phyloP scores from a whole-genome alignment of 2,797 vertebrate species.

The Rhodeus uyekii region DNA sequence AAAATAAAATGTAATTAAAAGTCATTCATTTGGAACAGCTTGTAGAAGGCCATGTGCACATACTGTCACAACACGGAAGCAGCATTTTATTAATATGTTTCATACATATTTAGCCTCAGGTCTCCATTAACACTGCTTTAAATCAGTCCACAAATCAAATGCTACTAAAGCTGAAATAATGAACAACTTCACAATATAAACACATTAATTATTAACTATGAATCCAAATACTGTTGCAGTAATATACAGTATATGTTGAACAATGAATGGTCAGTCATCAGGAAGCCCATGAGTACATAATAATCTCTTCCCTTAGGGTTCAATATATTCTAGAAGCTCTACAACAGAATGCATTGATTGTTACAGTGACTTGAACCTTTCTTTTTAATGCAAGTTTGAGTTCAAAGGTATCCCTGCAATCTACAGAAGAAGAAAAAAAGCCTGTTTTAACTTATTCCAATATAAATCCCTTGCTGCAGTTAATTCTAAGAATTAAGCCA shows the following conservation, averaged over 20 bases:
- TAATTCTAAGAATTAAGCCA: background rate
- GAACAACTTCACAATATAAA: background rate
- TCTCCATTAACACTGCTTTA: slow-evolving; percentile 21
- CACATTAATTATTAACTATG: background rate
- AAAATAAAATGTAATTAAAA: slow-evolving; percentile 30
- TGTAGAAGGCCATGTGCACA: slow-evolving; percentile 50
- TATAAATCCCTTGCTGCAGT: background rate
- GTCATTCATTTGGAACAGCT: slow-evolving; percentile 45
- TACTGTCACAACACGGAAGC: slow-evolving; percentile 34
- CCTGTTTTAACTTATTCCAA: background rate
- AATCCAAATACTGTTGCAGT: slow-evolving; percentile 16
- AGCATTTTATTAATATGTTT: slow-evolving; percentile 19
- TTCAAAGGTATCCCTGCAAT: background rate
- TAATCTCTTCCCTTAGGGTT: background rate
- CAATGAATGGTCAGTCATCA: background rate
- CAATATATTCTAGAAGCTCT: background rate
- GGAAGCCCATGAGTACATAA: background rate
- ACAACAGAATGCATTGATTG: background rate
- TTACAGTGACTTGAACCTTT: background rate
- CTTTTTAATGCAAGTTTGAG: background rate
- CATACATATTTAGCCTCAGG: slow-evolving; percentile 15
- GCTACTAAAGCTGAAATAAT: background rate
- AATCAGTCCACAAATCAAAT: background rate
- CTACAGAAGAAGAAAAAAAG: no score
- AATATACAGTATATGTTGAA: background rate